Conservation (phyloP, 2,113 vertebrate genomes). For the Euleptes europaea region DNA sequence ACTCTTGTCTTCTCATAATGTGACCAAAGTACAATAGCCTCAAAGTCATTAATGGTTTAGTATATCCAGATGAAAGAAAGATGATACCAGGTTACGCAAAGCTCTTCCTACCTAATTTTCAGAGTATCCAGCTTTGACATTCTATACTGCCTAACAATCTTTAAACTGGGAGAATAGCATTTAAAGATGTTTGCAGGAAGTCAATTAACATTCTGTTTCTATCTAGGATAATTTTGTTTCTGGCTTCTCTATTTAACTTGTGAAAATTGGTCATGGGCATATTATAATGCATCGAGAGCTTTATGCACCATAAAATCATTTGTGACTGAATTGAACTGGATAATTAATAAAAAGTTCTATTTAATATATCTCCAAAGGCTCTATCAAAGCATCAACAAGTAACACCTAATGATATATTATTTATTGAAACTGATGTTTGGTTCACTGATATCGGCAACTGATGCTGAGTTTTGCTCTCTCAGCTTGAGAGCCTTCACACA, state of each 20-base stretch:
- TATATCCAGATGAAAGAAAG: neutral
- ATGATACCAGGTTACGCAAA: neutral
- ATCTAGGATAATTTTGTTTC: neutral
- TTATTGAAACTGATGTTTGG: conserved; percentile 26
- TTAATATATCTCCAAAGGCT: conserved; percentile 26
- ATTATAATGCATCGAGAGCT: neutral
- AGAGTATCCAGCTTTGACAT: neutral
- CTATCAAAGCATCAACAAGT: neutral
- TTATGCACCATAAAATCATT: conserved; percentile 4
- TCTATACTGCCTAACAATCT: neutral
- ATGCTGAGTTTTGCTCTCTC: conserved; percentile 25
- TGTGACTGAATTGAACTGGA: neutral
- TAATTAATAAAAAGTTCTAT: conserved; percentile 10
- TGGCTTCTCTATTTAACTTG: conserved; percentile 5
- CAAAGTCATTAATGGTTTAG: too few relatives aligned
- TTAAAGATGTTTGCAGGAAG: neutral
- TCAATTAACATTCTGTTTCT: neutral
- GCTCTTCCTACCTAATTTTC: neutral
- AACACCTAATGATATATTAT: conserved; percentile 22
- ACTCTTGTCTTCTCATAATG: too few relatives aligned
- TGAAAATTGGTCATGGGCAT: conserved; percentile 6
- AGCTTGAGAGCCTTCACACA: neutral
- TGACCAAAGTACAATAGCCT: too few relatives aligned
- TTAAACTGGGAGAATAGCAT: neutral
- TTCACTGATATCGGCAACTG: neutral